Percentiles rank a stretch among this genome's conserved stretches.
phyloP scores from a whole-genome alignment of 2,797 vertebrate species.

The Pelobates cultripes region DNA sequence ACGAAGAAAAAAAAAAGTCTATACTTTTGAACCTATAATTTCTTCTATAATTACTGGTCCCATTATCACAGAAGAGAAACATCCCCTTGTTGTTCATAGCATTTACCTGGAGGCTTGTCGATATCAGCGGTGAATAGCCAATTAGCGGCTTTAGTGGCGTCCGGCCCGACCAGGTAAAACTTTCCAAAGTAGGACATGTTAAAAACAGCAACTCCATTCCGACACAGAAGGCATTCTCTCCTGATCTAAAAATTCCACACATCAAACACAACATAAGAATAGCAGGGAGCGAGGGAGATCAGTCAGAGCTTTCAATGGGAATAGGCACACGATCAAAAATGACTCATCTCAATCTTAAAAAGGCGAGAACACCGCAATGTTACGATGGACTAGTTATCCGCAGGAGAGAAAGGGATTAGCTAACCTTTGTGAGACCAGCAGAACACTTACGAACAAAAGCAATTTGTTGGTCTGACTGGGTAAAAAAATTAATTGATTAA shows the following conservation, averaged over 20 bases:
- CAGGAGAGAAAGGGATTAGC: too few species aligned
- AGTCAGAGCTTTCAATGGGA: slow-evolving; percentile 19
- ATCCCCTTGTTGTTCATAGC: too few species aligned
- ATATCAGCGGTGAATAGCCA: slow-evolving; percentile 94
- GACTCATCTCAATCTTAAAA: slow-evolving; percentile 10
- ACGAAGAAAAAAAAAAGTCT: too few species aligned
- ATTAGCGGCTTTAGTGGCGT: slow-evolving; percentile 86
- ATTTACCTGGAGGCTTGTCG: slow-evolving; percentile 85
- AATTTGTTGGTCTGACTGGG: too few species aligned
- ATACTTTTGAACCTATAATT: too few species aligned
- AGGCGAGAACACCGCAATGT: too few species aligned
- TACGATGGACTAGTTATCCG: too few species aligned
- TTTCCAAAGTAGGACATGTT: slow-evolving; percentile 99
- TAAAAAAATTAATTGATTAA: too few species aligned
- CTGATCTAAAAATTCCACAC: slow-evolving; percentile 78
- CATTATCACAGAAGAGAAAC: too few species aligned
- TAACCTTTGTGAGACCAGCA: too few species aligned
- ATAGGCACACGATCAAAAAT: neutral
- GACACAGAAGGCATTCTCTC: slow-evolving; percentile 87
- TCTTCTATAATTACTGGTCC: too few species aligned
- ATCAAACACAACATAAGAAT: slow-evolving; percentile 43
- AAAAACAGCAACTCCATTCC: slow-evolving; percentile 84
- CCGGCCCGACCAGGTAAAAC: slow-evolving; percentile 91
- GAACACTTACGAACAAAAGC: too few species aligned
- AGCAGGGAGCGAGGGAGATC: neutral